Base-by-base conservation (phyloP, 2,888 invertebrate genomes). In the Apocheima hispidaria region DNA sequence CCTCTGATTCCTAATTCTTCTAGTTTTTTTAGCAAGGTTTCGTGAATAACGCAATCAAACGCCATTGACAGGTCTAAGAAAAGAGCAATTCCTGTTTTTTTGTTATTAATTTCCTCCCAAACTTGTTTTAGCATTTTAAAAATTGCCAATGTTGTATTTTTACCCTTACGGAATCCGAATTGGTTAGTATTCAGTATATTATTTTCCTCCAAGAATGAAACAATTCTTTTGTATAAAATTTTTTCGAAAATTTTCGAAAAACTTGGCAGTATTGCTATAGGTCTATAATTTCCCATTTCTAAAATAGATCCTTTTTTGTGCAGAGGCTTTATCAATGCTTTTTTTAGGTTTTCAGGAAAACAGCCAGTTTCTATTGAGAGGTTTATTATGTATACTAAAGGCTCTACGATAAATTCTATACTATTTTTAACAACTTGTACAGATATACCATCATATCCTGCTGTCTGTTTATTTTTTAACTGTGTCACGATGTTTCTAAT, bases 11-110 rank as follows among this genome's bases (percentile, higher is more conserved):
- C 23, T 4, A 23, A 2, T 23, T 2, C 23, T 23, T 23, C 23
- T 23, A 23, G 23, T 5, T 23, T 23, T 5, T 30, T 30, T 9
- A 30, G 7, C 4, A 30, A 7, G 7, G 12, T 30, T 30, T 30
- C 7, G 30, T 30, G 12, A 12, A 9, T 30, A 30, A 30, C 30
- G 30, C 30, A 30, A 12, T 30, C 30, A 12, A 30, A 30, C 9
- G 30, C 9, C 30, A 30, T 30, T 12, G 30, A 5, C 9, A 30
- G 7, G 9, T 30, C 30, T 30, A 30, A 12, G 30, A 30, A 30
- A 10, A 30, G 30, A 30, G 30, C 46, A 30, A 30, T 46, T 46
- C 46, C 46, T 18, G 28, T 30, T 46, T 46, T 26, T 18, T 30
- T 26, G 16, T 18, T 46, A 23, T 30, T 26, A 14, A 30, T 30